Percentiles rank a stretch among this genome's conserved stretches.
Conservation (phyloP, 2,888 invertebrate species). For the Hedychridium roseum region DNA sequence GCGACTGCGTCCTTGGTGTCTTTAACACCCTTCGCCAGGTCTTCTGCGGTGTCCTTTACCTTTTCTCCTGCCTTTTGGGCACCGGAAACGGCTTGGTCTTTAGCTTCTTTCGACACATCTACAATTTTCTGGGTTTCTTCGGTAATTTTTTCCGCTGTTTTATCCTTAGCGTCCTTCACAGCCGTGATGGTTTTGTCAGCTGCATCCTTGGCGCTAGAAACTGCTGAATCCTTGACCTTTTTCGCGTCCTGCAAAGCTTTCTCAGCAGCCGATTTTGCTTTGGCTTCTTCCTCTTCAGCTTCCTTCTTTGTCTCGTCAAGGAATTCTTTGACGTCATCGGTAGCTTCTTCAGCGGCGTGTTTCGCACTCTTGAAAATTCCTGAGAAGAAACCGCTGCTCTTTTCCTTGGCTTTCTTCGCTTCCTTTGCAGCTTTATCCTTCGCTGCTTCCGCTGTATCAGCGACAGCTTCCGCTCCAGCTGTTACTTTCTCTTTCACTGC, state of each 20-base stretch:
- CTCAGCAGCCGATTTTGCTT: too few species aligned
- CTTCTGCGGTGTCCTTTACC: conserved; percentile 12
- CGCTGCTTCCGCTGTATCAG: too few species aligned
- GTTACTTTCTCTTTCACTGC: conserved; percentile 12
- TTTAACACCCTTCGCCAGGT: conserved; percentile 20
- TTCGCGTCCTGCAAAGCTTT: too few species aligned
- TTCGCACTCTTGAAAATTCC: conserved; percentile 14
- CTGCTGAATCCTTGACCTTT: too few species aligned
- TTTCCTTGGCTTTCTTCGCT: conserved; percentile 28
- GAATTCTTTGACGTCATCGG: conserved; percentile 26
- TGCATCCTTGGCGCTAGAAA: too few species aligned
- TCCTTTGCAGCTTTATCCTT: conserved; percentile 22
- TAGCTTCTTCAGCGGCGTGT: conserved; percentile 29
- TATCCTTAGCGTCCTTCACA: too few species aligned
- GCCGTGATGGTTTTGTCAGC: too few species aligned
- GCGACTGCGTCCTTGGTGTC: conserved; percentile 21
- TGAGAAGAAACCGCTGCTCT: conserved; percentile 5
- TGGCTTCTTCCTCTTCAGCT: conserved; percentile 16
- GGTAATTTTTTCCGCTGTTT: too few species aligned
- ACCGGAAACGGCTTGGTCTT: conserved; percentile 16
- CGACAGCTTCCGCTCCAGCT: conserved; percentile 1
- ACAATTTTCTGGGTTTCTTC: conserved; percentile 29
- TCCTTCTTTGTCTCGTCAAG: conserved; percentile 12
- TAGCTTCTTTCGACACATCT: conserved; percentile 8
- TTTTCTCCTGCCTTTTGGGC: conserved; percentile 17